Base-by-base conservation (phyloP, 2,888 invertebrate species). In the Crossocerus cetratus region DNA sequence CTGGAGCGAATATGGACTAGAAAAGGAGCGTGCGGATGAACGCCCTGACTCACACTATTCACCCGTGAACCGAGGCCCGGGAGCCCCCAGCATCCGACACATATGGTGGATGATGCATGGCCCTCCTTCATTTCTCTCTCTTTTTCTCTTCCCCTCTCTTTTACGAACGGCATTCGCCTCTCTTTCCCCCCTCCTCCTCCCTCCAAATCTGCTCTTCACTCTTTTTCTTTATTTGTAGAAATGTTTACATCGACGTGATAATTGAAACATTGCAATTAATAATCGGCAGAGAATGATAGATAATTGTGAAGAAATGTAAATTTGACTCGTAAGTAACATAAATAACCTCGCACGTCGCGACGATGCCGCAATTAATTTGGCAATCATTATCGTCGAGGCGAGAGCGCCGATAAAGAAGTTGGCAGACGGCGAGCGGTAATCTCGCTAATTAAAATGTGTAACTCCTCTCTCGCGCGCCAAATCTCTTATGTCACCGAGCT, bases 101-200 rank as follows among this genome's bases (percentile, higher is more conserved):
- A 77, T 75, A 74, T 72, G 74, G 65, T 53, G 72, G 65, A 77
- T 77, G 72, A 78, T 77, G 72, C 72, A 70, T 65, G 43, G 65
- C 53, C 57, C 16, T 49, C 49, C 16, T 45, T 14, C 45, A 45
- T n/a, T n/a, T 14, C 16, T 49, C 16, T 4, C 16, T 49, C 49
- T 49, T 49, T 49, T 49, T 16, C 16, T 16, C 2, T 13, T n/a
- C 11, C 14, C 8, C 49, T 16, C 49, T 16, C 13, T 49, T 49
- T 49, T 49, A 1, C 2, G 23, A 5, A 32, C 32, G 32, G 32
- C 8, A 32, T 8, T 32, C 1, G 11, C n/a, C n/a, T n/a, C 8
- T 32, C 5, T 32, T 3, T 32, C 8, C 1, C 32, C 11, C 32
- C 8, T 32, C 32, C 11, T 32, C 11, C n/a, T n/a, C n/a, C n/a